Conservation (phyloP, 2,797 vertebrate species). For the Neoniphon sammara region DNA sequence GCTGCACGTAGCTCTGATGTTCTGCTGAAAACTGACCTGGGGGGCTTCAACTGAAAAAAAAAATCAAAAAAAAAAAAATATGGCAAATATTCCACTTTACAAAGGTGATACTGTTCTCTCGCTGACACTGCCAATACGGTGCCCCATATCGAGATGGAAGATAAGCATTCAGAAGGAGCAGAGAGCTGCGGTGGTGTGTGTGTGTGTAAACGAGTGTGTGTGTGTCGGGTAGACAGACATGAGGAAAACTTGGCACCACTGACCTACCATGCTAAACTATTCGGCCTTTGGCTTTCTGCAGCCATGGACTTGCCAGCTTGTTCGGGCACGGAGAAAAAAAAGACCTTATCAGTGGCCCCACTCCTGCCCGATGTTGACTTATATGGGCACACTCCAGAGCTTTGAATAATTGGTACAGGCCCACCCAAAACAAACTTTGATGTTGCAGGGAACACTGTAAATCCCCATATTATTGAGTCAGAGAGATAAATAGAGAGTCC, state of each 20-base stretch:
- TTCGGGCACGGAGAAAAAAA: constrained; percentile 35
- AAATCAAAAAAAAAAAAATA: constrained; percentile 44
- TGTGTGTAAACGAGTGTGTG: constrained; percentile 43
- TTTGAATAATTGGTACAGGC: constrained; percentile 26
- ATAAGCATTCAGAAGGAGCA: constrained; percentile 46
- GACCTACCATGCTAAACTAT: constrained; percentile 53
- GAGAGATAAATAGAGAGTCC: constrained; percentile 1
- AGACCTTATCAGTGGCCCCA: constrained; percentile 55
- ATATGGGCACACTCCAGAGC: constrained; percentile 44
- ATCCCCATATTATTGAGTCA: constrained; percentile 11
- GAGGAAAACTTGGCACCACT: constrained; percentile 51
- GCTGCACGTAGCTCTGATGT: not conserved
- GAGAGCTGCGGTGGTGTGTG: constrained; percentile 10
- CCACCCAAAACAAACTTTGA: constrained; percentile 24
- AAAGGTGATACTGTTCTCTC: constrained; percentile 69
- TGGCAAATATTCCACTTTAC: constrained; percentile 44
- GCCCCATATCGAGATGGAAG: constrained; percentile 52
- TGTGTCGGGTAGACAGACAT: constrained; percentile 17
- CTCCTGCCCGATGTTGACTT: constrained; percentile 44
- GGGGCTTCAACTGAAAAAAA: constrained; percentile 43
- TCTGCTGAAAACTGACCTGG: constrained; percentile 35
- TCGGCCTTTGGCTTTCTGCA: constrained; percentile 48
- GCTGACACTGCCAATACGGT: constrained; percentile 30
- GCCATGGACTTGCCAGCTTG: constrained; percentile 46
- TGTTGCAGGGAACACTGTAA: constrained; percentile 1